These are phyloP conservation scores for Scaptomyza hsui DNA, from an alignment of 1,140 invertebrate genomes.

Conservation along the genomic window DNA sequence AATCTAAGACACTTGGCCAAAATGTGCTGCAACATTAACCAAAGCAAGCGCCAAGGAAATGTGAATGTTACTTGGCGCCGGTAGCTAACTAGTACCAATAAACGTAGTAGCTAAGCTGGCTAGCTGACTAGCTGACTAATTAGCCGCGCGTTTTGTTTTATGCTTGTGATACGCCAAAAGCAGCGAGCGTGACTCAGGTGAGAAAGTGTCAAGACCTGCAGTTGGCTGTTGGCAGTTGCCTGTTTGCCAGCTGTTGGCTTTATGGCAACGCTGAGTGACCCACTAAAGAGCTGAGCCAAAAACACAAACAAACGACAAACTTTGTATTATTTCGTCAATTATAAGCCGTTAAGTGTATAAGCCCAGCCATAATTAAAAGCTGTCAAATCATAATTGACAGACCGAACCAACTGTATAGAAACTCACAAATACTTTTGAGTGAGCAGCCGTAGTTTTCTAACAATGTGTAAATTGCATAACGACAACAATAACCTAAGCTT, in stretches of 20 bases:
- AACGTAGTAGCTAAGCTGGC: slow-evolving; percentile 4
- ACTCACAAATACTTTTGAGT: not conserved
- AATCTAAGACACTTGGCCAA: slow-evolving; percentile 1
- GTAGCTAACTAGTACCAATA: not conserved
- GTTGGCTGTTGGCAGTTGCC: not conserved
- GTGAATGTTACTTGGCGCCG: slow-evolving; percentile 11
- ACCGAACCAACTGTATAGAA: slow-evolving; percentile 22
- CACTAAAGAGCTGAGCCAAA: slow-evolving; percentile 14
- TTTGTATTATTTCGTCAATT: slow-evolving; percentile 61
- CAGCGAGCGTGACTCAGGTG: slow-evolving; percentile 36
- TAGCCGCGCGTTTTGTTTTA: slow-evolving; percentile 14
- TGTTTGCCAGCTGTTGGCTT: slow-evolving; percentile 6
- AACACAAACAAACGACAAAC: slow-evolving; percentile 13
- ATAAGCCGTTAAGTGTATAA: slow-evolving; percentile 45
- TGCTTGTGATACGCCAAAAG: slow-evolving; percentile 17
- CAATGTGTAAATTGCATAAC: slow-evolving; percentile 77
- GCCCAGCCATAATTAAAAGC: slow-evolving; percentile 69
- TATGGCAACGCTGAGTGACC: slow-evolving; percentile 46
- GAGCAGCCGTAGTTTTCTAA: slow-evolving; percentile 39
- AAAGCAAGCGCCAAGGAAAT: slow-evolving; percentile 18
- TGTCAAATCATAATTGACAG: slow-evolving; percentile 74
- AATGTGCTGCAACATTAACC: slow-evolving; percentile 7
- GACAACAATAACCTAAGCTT: slow-evolving; percentile 2
- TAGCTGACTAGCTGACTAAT: slow-evolving; percentile 17
- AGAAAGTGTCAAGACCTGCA: slow-evolving; percentile 44